Evolutionary conservation across 2,797 vertebrate species (phyloP).

Genomic region (Eutrigla gurnardus): DNA sequence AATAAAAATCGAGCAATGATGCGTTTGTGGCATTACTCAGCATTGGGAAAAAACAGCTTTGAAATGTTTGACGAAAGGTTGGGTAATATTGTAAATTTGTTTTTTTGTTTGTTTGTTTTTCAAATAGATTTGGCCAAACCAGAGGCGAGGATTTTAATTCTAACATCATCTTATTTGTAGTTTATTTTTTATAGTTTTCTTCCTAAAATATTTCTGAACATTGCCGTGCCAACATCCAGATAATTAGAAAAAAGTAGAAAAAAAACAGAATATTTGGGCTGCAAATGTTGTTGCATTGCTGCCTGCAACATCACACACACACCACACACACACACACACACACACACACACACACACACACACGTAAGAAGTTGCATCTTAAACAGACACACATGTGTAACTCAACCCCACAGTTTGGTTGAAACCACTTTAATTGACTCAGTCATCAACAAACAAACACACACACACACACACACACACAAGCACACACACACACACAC

Average conservation of each 20-base stretch:
- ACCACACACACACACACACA: not conserved
- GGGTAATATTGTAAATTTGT: no score
- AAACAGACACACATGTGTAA: conserved; percentile 8
- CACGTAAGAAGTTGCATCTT: not conserved
- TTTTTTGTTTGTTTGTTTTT: no score
- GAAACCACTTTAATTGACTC: conserved; percentile 35
- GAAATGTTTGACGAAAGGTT: no score
- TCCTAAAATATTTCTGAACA: no score
- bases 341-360: not conserved
- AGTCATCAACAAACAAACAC: conserved; percentile 28
- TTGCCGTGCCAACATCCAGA: no score
- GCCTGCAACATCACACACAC: no score
- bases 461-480: conserved; percentile 18
- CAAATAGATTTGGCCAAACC: no score
- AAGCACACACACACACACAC: conserved; percentile 8
- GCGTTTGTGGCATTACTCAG: not conserved
- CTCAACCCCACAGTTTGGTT: conserved; percentile 12
- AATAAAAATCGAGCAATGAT: not conserved
- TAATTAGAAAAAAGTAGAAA: no score
- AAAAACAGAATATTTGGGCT: no score
- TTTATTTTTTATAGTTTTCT: no score
- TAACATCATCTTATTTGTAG: no score
- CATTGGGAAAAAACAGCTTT: not conserved
- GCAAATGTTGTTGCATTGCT: not conserved
- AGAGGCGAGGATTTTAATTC: no score